phyloP scores from a whole-genome alignment of 92 coral and sea anemone genomes.

The Palythoa grandis region DNA sequence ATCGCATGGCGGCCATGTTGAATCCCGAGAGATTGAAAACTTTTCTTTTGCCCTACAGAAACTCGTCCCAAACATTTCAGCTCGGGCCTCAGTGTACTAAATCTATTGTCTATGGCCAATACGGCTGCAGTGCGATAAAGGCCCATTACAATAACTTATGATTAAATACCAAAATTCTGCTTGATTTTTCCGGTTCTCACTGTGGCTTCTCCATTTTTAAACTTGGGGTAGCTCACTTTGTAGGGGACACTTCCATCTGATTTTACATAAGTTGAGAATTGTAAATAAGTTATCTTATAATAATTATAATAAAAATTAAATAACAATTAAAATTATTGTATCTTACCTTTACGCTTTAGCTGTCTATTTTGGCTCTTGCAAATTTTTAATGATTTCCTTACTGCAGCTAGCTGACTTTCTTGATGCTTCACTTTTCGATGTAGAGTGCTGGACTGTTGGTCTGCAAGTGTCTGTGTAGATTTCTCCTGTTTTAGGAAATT shows the following conservation, averaged over 20 bases:
- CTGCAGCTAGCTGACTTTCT: conserved; percentile 8
- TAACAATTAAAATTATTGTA: not conserved
- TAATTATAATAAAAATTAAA: too few relatives aligned
- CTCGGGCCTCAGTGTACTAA: too few relatives aligned
- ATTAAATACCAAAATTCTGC: not conserved
- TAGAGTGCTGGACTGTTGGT: not conserved
- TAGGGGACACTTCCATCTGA: not conserved
- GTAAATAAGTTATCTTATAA: too few relatives aligned
- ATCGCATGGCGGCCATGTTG: too few relatives aligned
- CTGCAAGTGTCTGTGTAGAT: conserved; percentile 21
- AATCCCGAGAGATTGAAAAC: too few relatives aligned
- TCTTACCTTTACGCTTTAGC: conserved; percentile 22
- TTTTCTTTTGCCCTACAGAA: too few relatives aligned
- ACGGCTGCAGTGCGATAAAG: too few relatives aligned
- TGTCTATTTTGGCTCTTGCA: conserved; percentile 6
- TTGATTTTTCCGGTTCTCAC: not conserved
- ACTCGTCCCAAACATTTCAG: too few relatives aligned
- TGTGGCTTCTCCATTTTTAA: not conserved
- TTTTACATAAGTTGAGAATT: too few relatives aligned
- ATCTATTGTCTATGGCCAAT: too few relatives aligned
- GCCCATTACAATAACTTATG: too few relatives aligned
- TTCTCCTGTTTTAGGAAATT: conserved; percentile 12
- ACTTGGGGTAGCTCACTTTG: not conserved
- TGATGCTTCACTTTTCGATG: not conserved
- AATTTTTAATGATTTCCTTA: not conserved